phyloP scores from a whole-genome alignment of 2,888 invertebrate species.

The Eudemis profundana region DNA sequence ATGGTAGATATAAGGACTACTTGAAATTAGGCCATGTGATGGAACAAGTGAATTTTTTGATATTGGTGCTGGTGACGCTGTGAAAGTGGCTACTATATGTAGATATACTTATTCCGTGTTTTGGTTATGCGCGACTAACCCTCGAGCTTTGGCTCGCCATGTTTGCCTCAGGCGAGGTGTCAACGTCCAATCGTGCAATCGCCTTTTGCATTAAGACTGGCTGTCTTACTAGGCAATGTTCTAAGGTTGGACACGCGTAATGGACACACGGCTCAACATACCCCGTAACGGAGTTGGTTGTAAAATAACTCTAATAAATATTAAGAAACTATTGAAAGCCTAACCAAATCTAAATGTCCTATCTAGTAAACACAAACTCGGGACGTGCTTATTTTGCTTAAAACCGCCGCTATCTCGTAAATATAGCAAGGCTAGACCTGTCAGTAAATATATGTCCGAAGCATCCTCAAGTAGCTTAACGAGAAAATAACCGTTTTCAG shows the following conservation, averaged over 20 bases:
- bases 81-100: constrained; percentile 20
- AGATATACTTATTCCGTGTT: background rate
- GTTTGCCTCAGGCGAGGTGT: too few relatives aligned
- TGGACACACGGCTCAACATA: background rate
- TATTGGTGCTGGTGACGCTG: constrained; percentile 65
- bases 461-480: too few relatives aligned
- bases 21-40: constrained; percentile 52
- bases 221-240: background rate
- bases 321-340: constrained; percentile 30
- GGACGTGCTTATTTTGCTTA: too few relatives aligned
- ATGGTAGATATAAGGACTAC: constrained; percentile 75
- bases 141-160: background rate
- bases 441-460: too few relatives aligned
- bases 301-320: background rate
- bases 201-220: background rate
- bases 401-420: too few relatives aligned
- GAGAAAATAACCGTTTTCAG: too few relatives aligned
- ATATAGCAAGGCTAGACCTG: too few relatives aligned
- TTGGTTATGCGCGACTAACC: background rate
- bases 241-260: background rate
- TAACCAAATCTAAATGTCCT: too few relatives aligned
- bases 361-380: too few relatives aligned
- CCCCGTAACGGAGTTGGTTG: background rate
- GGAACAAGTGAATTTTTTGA: constrained; percentile 49
- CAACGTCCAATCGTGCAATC: background rate